Conservation (phyloP, 1,140 invertebrate genomes). For the Rhyacophila brunnea region DNA sequence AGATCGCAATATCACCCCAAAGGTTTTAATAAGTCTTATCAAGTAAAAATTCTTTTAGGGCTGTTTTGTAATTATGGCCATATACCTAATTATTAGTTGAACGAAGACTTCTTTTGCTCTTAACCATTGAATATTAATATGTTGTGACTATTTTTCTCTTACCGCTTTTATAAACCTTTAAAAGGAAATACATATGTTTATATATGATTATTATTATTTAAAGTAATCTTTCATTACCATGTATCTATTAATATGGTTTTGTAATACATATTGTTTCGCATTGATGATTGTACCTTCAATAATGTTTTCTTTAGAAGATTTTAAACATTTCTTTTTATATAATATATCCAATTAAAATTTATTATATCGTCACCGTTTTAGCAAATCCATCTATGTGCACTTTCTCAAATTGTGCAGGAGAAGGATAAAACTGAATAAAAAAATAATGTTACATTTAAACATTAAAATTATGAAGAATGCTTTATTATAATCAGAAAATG, state of each 20-base stretch:
- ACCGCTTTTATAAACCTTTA: neutral
- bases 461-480: too few relatives aligned
- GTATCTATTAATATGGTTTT: too few relatives aligned
- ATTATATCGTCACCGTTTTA: too few relatives aligned
- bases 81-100: neutral
- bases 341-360: too few relatives aligned
- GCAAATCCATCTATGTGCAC: too few relatives aligned
- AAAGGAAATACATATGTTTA: neutral
- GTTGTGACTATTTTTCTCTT: neutral
- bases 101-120: neutral
- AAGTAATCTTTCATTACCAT: neutral
- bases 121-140: constrained; percentile 2
- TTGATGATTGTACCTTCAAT: constrained; percentile 1
- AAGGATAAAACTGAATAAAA: too few relatives aligned
- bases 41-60: neutral
- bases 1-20: constrained; percentile 1
- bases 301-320: neutral
- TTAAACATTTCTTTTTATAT: too few relatives aligned
- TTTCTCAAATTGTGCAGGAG: too few relatives aligned
- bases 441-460: too few relatives aligned
- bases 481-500: too few relatives aligned
- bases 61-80: neutral
- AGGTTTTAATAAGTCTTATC: constrained; percentile 5
- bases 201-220: neutral
- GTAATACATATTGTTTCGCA: neutral